Evolutionary conservation across 1,140 invertebrate species (phyloP).

Genomic region (Colletes latitarsis): DNA sequence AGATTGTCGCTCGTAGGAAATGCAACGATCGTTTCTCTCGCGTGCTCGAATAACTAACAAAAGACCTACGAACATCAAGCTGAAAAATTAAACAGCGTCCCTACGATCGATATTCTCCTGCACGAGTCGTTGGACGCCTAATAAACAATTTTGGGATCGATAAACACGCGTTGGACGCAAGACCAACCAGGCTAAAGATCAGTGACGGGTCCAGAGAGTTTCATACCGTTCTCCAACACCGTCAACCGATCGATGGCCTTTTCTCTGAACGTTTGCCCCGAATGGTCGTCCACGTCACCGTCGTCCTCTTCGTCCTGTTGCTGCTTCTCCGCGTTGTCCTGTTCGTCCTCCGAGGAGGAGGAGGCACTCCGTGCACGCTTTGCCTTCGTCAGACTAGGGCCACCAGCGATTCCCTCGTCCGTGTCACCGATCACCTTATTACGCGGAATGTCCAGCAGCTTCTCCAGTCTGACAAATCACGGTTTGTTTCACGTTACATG

Average conservation of each 20-base stretch:
- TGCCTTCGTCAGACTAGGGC: background rate
- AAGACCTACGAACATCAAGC: too few species aligned
- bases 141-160: too few species aligned
- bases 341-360: slow-evolving; percentile 45
- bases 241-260: slow-evolving; percentile 27
- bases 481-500: slow-evolving; percentile 72
- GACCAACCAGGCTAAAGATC: slow-evolving; percentile 67
- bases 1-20: too few species aligned
- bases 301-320: slow-evolving; percentile 26
- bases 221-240: slow-evolving; percentile 66
- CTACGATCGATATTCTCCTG: too few species aligned
- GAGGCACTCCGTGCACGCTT: slow-evolving; percentile 45
- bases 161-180: background rate
- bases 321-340: slow-evolving; percentile 15
- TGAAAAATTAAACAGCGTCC: too few species aligned
- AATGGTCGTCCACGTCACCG: slow-evolving; percentile 42
- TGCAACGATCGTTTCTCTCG: too few species aligned
- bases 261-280: slow-evolving; percentile 35
- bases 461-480: slow-evolving; percentile 79
- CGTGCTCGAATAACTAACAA: too few species aligned
- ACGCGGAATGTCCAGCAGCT: slow-evolving; percentile 74
- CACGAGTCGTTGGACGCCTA: too few species aligned
- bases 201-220: slow-evolving; percentile 75
- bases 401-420: slow-evolving; percentile 44
- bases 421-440: slow-evolving; percentile 68